Base-by-base conservation (phyloP, 2,888 invertebrate genomes). In the Sarcophaga variegata region DNA sequence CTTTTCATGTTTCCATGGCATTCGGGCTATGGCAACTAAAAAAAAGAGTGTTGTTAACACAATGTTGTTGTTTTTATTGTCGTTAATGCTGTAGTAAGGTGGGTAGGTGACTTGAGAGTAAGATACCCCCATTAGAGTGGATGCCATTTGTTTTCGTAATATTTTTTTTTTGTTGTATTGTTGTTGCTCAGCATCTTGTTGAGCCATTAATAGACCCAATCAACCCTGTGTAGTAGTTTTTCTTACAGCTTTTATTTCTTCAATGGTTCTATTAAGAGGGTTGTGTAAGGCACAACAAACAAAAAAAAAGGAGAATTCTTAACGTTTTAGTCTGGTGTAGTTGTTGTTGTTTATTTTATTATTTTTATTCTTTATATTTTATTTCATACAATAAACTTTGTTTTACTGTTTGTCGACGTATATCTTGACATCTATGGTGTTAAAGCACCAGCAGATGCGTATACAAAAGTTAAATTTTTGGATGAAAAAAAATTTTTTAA, bases 401-500 rank as follows among this genome's bases (percentile, higher is more conserved):
- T 87, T 81, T 84, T 79, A 71, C 59, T 78, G 66, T 79, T 54
- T 83, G 64, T 49, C 63, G 62, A 59, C 63, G 62, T 63, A 75
- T 54, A 81, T 79, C 84, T 79, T 82, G 81, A 82, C 79, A 80
- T 62, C 67, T 69, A 82, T 76, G 70, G 87, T 79, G 87, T 82
- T 62, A 87, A 87, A 62, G 66, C 84, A 60, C 70, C 12, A 54
- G 17, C 54, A 37, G 37, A 37, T 37, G 37, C 37, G 37, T 37
- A 37, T 37, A 37, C 37, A 37, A 37, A 37, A 8, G 8, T 37
- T 37, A 2, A 37, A 37, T 37, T 37, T 37, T 37, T 37, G 37
- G 6, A 37, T 6, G 6, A 37, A 37, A 6, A 6, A 6, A 37
- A 37, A 1, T 5, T 37, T 1, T 37, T 37, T 37, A 37, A 37